Base-by-base conservation (phyloP, 2,113 vertebrate genomes). In the Neogobius melanostomus region DNA sequence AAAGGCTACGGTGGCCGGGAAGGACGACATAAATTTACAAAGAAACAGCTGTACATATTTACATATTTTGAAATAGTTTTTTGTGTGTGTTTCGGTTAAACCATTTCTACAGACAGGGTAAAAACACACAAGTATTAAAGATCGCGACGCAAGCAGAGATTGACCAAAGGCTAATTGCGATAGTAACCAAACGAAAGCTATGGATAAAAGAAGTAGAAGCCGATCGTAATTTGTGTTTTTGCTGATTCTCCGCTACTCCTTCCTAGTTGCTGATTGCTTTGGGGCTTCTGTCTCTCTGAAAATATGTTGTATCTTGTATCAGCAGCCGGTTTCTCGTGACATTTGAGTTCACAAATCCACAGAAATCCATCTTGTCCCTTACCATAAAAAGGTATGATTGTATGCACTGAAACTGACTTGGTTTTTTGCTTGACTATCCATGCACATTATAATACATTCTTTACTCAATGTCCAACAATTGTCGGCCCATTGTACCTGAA, bases 1-100 rank as follows among this genome's bases (percentile, higher is more conserved):
- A 9, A 63, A 63, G 61, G 61, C 61, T 60, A 63, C 61, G 43
- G 57, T 60, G 57, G 57, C 57, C 57, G 8, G 57, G 28, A 60
- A 60, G 57, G 28, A 44, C 57, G n/a, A 15, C 43, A 44, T 1
- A 60, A 43, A 60, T 43, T 15, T 44, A 60, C 36, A 60, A 60
- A 6, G 57, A 60, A 60, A 43, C 57, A 60, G 36, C 57, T 60
- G 28, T 43, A 60, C 57, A 60, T 60, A 60, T 60, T 60, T 60
- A 60, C 57, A 60, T 44, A 8, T 36, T 14, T 11, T 11, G 49
- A 50, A 50, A 50, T 8, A 50, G 10, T 7, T 8, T 50, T 50
- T 50, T 11, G 10, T 5, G 14, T 50, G 5, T 47, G 46, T 36
- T 36, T 4, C 28, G 28, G 53, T 56, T 53, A 53, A 53, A 47